These are phyloP conservation scores for Maccullochella peelii DNA, from an alignment of 2,113 vertebrate species.

Conservation along the genomic window DNA sequence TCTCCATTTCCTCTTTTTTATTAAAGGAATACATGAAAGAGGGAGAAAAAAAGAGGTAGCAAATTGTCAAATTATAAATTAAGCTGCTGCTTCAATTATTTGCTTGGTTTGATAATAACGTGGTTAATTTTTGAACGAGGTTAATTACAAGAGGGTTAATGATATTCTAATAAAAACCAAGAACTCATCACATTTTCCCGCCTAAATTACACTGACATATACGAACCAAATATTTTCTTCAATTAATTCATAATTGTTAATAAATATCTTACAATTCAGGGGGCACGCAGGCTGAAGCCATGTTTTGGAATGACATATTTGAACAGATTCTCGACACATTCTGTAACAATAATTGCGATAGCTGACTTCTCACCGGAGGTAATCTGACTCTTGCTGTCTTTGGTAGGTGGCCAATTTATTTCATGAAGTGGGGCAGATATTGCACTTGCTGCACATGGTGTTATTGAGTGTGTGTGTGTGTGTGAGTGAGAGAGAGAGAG, in stretches of 20 bases:
- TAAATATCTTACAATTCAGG: conserved; percentile 75
- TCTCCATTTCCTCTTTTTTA: conserved; percentile 70
- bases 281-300: conserved; percentile 46
- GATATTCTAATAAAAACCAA: conserved; percentile 82
- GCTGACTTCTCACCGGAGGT: conserved; percentile 74
- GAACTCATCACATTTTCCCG: conserved; percentile 76
- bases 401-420: conserved; percentile 81
- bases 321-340: conserved; percentile 75
- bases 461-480: conserved; percentile 44
- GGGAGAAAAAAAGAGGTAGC: conserved; percentile 69
- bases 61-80: conserved; percentile 86
- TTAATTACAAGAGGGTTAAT: conserved; percentile 86
- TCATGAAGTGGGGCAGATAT: conserved; percentile 75
- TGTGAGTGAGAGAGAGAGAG: not conserved
- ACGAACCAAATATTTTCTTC: conserved; percentile 81
- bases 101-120: conserved; percentile 86
- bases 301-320: conserved; percentile 74
- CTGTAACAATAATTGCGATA: conserved; percentile 72
- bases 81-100: conserved; percentile 85
- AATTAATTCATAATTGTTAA: conserved; percentile 83
- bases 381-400: conserved; percentile 75
- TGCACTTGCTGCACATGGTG: conserved; percentile 53
- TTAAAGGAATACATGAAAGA: conserved; percentile 79
- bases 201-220: conserved; percentile 78
- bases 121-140: conserved; percentile 87